Evolutionary conservation across 2,797 vertebrate genomes (phyloP).

Genomic region (Lepidocolaptes lacrymiger): DNA sequence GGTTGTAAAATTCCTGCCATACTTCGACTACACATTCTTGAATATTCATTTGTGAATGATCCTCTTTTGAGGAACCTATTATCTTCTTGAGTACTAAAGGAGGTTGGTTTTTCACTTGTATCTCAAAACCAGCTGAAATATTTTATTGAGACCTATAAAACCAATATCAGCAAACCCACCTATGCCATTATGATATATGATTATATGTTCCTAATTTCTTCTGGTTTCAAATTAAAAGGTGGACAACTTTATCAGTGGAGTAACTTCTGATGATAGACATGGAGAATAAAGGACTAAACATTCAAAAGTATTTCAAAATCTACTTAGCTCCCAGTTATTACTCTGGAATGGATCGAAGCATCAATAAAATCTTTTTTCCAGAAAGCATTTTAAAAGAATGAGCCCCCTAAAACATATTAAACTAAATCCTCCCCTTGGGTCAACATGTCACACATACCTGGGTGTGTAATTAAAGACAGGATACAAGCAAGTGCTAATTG

Average conservation of each 20-base stretch:
- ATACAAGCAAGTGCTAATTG: neutral
- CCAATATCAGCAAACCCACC: neutral
- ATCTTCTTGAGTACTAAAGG: neutral
- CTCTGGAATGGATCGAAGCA: neutral
- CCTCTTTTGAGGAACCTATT: neutral
- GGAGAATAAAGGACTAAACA: neutral
- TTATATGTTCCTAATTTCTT: neutral
- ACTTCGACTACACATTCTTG: fast-evolving
- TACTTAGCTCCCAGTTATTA: neutral
- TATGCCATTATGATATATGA: neutral
- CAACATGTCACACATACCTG: neutral
- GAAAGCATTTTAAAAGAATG: neutral
- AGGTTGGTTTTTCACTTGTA: neutral
- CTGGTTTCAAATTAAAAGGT: neutral
- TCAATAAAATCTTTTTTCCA: neutral
- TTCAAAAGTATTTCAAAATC: neutral
- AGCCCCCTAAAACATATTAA: neutral
- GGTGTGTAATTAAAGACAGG: neutral
- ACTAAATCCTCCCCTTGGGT: neutral
- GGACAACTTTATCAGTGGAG: neutral
- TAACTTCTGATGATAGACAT: neutral
- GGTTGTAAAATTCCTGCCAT: neutral
- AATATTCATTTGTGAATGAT: neutral
- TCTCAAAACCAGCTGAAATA: neutral
- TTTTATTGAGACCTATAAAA: neutral